Base-by-base conservation (phyloP, 2,888 invertebrate genomes). In the Strigamia crassipes region DNA sequence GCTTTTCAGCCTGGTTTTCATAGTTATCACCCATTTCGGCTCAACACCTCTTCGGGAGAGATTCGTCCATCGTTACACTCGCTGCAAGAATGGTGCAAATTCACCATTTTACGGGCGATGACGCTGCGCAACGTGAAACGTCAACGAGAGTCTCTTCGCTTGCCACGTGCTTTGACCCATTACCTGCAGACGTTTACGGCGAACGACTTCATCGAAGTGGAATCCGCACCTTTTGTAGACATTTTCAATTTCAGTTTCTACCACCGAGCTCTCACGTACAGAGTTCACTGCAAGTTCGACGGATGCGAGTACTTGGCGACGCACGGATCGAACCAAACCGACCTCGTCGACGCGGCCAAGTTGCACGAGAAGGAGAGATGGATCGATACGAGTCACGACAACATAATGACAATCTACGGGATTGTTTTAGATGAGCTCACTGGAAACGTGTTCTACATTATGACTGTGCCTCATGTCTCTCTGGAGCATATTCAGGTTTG, bases 401-500 rank as follows among this genome's bases (percentile, higher is more conserved):
- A 86, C 81, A 82, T 87, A 10, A 85, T 86, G 85, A 84, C 85
- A 61, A 85, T 86, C 82, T 85, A 84, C 77, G 84, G 86, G 15
- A 83, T 84, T 27, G 85, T 86, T 80, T 31, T 82, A 21, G 86
- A 86, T 77, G 83, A 83, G n/a, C 79, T 81, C 8, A 83, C 84
- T 13, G 84, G 85, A 41, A 85, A 85, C 61, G 81, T 85, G 31
- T 86, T 86, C 82, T 85, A 86, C 82, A 85, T 86, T 23, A 84
- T 86, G 79, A 86, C 86, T 81, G 85, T 86, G 80, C 86, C 86
- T 13, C 83, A 85, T 10, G 85, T 86, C 21, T 86, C 85, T 23
- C 83, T 87, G 23, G 85, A 86, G 80, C 86, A 86, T 81, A 83
- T 86, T 81, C 85, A 85, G 51, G 85, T 85, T 56, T n/a, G 56